Percentiles rank a stretch among this genome's conserved stretches.
phyloP scores from a whole-genome alignment of 2,113 vertebrate species.

The Syngnathus floridae region DNA sequence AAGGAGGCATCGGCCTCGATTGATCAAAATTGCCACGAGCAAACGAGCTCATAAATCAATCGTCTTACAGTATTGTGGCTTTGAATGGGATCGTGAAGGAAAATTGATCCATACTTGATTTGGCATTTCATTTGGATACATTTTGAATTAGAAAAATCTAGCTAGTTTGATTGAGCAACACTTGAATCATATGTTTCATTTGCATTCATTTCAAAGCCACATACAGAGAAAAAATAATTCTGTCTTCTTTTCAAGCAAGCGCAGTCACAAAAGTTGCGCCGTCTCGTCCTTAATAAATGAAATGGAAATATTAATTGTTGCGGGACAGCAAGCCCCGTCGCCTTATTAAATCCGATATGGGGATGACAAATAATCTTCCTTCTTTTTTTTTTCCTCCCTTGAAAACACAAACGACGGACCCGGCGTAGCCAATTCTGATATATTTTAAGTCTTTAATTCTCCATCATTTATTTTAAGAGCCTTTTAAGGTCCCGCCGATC shows the following conservation, averaged over 20 bases:
- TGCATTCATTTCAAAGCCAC: conserved; percentile 4
- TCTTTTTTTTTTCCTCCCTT: conserved; percentile 23
- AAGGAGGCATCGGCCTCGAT: neutral
- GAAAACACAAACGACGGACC: conserved; percentile 35
- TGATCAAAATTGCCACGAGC: conserved; percentile 5
- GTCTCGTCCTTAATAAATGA: conserved; percentile 41
- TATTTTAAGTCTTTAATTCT: conserved; percentile 42
- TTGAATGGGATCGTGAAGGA: conserved; percentile 32
- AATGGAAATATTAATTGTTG: conserved; percentile 60
- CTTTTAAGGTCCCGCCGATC: conserved; percentile 39
- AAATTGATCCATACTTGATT: neutral
- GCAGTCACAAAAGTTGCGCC: conserved; percentile 40
- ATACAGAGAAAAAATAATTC: conserved; percentile 14
- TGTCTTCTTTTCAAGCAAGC: conserved; percentile 35
- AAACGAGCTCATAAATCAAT: conserved; percentile 4
- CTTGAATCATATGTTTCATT: neutral
- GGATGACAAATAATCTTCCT: conserved; percentile 32
- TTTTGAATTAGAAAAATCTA: neutral
- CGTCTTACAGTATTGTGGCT: conserved; percentile 24
- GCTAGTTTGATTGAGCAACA: too few relatives aligned
- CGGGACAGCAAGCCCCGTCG: conserved; percentile 51
- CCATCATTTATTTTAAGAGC: conserved; percentile 53
- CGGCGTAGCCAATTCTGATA: conserved; percentile 17
- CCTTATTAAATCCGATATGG: conserved; percentile 46
- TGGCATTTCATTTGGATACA: neutral